Conservation (phyloP, 2,113 vertebrate species). For the Pungitius pungitius region DNA sequence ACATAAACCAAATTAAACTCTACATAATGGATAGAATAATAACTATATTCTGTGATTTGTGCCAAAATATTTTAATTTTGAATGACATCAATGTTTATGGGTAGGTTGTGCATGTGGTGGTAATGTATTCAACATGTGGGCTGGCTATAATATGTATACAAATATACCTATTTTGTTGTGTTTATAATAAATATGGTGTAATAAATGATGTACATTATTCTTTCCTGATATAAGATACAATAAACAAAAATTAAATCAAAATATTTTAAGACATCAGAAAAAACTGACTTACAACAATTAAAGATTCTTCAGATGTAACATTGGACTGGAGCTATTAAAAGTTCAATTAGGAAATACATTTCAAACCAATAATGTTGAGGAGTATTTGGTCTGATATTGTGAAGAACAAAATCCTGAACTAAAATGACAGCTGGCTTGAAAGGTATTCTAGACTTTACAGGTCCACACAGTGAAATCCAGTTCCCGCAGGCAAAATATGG, state of each 20-base stretch:
- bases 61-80: constrained; percentile 28
- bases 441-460: constrained; percentile 34
- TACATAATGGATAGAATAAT: not conserved
- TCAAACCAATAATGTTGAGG: not conserved
- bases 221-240: constrained; percentile 10
- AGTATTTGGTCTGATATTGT: constrained; percentile 7
- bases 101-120: not conserved
- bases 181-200: constrained; percentile 41
- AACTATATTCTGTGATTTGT: constrained; percentile 35
- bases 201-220: constrained; percentile 7
- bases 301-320: not conserved
- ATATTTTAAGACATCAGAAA: not conserved
- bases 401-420: constrained; percentile 24
- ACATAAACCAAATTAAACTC: not conserved
- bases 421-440: constrained; percentile 28
- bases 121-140: constrained; percentile 3
- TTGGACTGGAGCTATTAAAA: not conserved
- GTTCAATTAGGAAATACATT: not conserved
- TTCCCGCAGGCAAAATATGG: constrained; percentile 19
- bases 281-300: constrained; percentile 7
- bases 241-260: not conserved
- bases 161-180: constrained; percentile 12
- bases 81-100: constrained; percentile 8
- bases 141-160: constrained; percentile 15
- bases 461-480: constrained; percentile 59